Percentiles rank a stretch among this genome's conserved stretches.
phyloP scores from a whole-genome alignment of 2,888 invertebrate genomes.

The Leucania comma region DNA sequence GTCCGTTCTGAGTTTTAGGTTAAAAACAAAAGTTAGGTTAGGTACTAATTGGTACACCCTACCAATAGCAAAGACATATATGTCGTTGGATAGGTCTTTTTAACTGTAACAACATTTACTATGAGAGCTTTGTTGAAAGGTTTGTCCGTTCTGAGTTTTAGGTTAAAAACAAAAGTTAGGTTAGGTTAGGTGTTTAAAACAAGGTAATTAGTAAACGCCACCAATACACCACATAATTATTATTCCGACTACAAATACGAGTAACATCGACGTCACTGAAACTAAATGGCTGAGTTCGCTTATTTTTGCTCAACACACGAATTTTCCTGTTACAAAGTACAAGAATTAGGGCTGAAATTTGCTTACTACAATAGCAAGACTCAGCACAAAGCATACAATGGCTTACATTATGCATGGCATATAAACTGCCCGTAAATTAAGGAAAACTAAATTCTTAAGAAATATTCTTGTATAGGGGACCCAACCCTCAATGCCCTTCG shows the following conservation, averaged over 20 bases:
- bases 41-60: too few species aligned
- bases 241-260: neutral
- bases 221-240: too few species aligned
- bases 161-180: too few species aligned
- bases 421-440: constrained; percentile 68
- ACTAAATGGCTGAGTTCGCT: neutral
- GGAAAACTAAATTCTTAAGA: constrained; percentile 64
- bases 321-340: constrained; percentile 16
- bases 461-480: constrained; percentile 60
- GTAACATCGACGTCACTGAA: neutral
- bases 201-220: too few species aligned
- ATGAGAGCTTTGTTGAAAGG: too few species aligned
- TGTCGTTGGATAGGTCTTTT: too few species aligned
- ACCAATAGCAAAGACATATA: too few species aligned
- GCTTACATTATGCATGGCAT: constrained; percentile 68
- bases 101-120: too few species aligned
- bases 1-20: too few species aligned
- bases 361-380: constrained; percentile 35
- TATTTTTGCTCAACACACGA: neutral
- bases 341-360: constrained; percentile 48
- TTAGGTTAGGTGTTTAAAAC: too few species aligned
- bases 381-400: constrained; percentile 55
- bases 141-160: too few species aligned
- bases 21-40: too few species aligned
- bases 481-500: constrained; percentile 65